Evolutionary conservation across 1,140 invertebrate genomes (phyloP).

Genomic region (Plodia interpunctella): DNA sequence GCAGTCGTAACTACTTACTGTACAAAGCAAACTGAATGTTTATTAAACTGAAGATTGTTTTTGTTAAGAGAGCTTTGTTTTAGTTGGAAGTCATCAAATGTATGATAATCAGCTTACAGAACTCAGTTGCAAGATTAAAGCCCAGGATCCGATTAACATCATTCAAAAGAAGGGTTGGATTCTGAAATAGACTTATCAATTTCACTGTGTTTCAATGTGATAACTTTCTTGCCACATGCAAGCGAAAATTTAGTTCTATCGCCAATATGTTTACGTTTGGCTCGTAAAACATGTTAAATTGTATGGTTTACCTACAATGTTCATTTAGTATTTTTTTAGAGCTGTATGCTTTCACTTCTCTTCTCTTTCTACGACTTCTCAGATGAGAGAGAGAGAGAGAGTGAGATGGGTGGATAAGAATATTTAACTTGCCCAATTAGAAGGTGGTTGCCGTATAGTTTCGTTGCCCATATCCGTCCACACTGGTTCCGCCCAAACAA

Average conservation of each 20-base stretch:
- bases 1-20: background rate
- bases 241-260: no score
- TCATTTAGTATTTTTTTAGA: no score
- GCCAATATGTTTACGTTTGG: no score
- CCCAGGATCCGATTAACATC: background rate
- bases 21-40: background rate
- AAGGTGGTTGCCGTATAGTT: slow-evolving; percentile 49
- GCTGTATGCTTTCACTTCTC: no score
- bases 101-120: background rate
- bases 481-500: slow-evolving; percentile 79
- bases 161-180: background rate
- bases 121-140: background rate
- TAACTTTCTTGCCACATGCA: background rate
- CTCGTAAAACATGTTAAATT: no score
- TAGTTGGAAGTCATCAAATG: background rate
- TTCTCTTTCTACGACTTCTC: no score
- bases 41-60: background rate
- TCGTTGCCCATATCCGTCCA: slow-evolving; percentile 40
- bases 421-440: slow-evolving; percentile 52
- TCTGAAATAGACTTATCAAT: background rate
- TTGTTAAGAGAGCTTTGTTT: background rate
- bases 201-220: background rate
- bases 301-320: no score
- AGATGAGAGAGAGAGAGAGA: no score
- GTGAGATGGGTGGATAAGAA: background rate